Percentiles rank a stretch among this genome's conserved stretches.
phyloP scores from a whole-genome alignment of 2,113 vertebrate species.

The Anarrhichthys ocellatus region DNA sequence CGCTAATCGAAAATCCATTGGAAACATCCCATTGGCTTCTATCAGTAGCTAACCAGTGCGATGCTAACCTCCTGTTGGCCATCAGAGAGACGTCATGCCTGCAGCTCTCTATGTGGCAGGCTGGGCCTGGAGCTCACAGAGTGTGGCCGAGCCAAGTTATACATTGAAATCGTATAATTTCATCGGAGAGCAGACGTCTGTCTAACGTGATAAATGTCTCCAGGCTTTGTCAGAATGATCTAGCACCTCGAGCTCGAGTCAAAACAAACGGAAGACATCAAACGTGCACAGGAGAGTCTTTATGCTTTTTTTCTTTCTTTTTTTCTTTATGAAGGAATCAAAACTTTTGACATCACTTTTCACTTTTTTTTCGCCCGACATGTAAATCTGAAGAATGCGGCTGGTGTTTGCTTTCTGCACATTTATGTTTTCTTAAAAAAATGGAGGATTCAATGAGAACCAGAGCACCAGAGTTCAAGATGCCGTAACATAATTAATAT shows the following conservation, averaged over 20 bases:
- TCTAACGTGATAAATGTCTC: conserved; percentile 1
- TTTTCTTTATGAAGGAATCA: not conserved
- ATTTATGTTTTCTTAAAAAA: not conserved
- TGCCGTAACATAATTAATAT: too few relatives aligned
- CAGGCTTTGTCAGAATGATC: not conserved
- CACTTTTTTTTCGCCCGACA: not conserved
- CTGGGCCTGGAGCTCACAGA: not conserved
- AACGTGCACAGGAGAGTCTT: not conserved
- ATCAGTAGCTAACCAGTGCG: too few relatives aligned
- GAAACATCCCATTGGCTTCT: too few relatives aligned
- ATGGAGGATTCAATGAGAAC: not conserved
- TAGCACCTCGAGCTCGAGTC: not conserved
- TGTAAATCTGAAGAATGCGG: not conserved
- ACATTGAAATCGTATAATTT: conserved; percentile 13
- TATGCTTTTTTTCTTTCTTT: not conserved
- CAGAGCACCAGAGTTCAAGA: too few relatives aligned
- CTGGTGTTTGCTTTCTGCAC: not conserved
- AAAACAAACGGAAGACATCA: not conserved
- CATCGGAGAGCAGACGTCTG: not conserved
- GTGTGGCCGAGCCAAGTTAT: not conserved
- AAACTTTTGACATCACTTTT: not conserved
- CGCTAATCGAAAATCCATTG: too few relatives aligned
- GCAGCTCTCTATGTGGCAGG: not conserved
- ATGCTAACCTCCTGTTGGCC: not conserved
- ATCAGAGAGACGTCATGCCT: too few relatives aligned